Evolutionary conservation across 2,888 invertebrate species (phyloP), one percentile per base, ranked within the genome.

Genomic region (Tuta absoluta): DNA sequence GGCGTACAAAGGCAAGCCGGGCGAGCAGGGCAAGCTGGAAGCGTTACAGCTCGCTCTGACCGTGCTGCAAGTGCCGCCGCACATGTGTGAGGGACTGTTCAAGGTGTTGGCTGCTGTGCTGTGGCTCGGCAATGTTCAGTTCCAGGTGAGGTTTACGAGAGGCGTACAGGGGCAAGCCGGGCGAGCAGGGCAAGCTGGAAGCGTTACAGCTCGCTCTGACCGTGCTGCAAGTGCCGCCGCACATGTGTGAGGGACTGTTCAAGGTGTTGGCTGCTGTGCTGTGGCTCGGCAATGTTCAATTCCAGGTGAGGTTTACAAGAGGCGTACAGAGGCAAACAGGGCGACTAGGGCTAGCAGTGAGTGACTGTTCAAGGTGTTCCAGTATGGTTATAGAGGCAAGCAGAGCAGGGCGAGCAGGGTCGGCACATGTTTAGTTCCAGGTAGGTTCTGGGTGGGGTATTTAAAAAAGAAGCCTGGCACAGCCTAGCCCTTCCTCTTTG

Each of bases 191-290:
- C 67, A 86, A 95, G 81, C 94, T 98, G 78, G 97, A 98, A 77
- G 95, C 95, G 14, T 89, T 98, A 57, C 93, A 97, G 72, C 91
- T 98, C 66, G 98, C 98, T 0, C 96, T 98, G 81, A 97, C 96
- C 23, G 97, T 98, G 49, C 91, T 98, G 45, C 97, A 97, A 87
- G 96, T 98, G 59, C 96, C 97, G 10, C 93, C 95, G 62, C 95
- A 95, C 70, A 96, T 96, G 94, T 96, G 96, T 82, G 96, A 96
- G 81, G 97, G 97, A 0, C 95, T 98, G 70, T 97, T 97, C 80
- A 95, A 96, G 79, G 96, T 97, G 8, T 86, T 98, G 28, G 96
- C 97, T 14, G 97, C 98, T 0, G 97, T 98, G 70, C 89, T 98
- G 63, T 98, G 98, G 98, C 93, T 98, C 41, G 98, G 98, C 37